Percentiles rank a stretch among this genome's conserved stretches.
Evolutionary conservation across 2,113 vertebrate genomes (phyloP).

Genomic region (Neodontobutis hainanensis): DNA sequence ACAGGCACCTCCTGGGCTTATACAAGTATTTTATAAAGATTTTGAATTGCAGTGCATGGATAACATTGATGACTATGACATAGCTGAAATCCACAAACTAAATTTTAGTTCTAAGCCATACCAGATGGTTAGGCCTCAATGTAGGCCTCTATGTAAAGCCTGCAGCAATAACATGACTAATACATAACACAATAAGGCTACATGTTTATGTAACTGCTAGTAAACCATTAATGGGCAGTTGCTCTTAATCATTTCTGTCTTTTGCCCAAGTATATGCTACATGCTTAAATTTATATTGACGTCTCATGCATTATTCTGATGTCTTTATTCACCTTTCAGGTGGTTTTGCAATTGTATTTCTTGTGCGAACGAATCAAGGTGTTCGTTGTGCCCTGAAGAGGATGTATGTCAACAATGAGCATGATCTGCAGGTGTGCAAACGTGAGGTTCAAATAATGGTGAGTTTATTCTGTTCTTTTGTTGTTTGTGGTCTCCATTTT

Average conservation of each 20-base stretch:
- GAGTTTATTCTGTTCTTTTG: slow-evolving; percentile 62
- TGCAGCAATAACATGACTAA: slow-evolving; percentile 74
- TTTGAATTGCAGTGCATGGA: neutral
- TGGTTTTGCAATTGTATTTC: slow-evolving; percentile 96
- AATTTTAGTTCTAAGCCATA: slow-evolving; percentile 60
- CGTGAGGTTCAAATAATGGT: slow-evolving; percentile 99
- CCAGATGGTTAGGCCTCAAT: slow-evolving; percentile 73
- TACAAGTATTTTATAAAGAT: neutral
- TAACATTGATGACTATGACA: slow-evolving; percentile 45
- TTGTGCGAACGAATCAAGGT: slow-evolving; percentile 91
- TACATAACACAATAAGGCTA: slow-evolving; percentile 64
- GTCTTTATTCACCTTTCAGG: slow-evolving; percentile 69
- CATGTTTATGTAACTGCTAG: slow-evolving; percentile 21
- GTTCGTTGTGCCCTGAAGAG: slow-evolving; percentile 96
- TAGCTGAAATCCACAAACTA: slow-evolving; percentile 43
- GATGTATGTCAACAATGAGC: slow-evolving; percentile 98
- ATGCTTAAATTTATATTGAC: too few relatives aligned
- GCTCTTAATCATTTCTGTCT: neutral
- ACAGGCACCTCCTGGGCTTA: too few relatives aligned
- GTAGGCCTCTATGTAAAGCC: slow-evolving; percentile 64
- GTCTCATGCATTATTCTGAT: neutral
- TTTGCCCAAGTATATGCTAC: neutral
- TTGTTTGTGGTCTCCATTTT: neutral
- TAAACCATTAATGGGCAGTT: neutral
- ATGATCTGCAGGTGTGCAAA: slow-evolving; percentile 97